Conservation (phyloP, 2,797 vertebrate species). For the Pseudomugil gertrudae region DNA sequence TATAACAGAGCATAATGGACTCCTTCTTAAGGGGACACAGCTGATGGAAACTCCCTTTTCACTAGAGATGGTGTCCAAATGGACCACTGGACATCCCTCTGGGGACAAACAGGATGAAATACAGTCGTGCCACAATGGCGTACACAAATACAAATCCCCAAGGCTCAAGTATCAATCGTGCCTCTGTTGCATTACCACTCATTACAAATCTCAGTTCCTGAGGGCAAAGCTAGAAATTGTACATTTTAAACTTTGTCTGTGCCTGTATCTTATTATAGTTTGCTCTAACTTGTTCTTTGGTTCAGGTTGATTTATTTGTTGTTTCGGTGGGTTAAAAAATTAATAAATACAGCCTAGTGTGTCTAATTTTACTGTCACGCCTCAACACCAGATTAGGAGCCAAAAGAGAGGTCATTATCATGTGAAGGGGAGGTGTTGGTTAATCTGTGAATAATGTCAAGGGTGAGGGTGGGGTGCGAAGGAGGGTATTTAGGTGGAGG, state of each 20-base stretch:
- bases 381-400: conserved; percentile 85
- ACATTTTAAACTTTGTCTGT: conserved; percentile 53
- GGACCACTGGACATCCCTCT: conserved; percentile 73
- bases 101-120: conserved; percentile 74
- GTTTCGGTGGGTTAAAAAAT: conserved; percentile 17
- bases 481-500: conserved; percentile 48
- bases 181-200: conserved; percentile 64
- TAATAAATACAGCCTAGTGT: conserved; percentile 51
- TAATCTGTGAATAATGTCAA: conserved; percentile 97
- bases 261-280: conserved; percentile 42
- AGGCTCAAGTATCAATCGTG: conserved; percentile 69
- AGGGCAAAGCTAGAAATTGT: conserved; percentile 61
- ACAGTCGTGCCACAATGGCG: conserved; percentile 73
- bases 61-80: conserved; percentile 61
- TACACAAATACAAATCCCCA: conserved; percentile 73
- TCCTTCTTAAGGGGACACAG: conserved; percentile 48
- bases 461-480: conserved; percentile 61
- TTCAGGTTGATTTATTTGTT: conserved; percentile 47
- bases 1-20: conserved; percentile 25
- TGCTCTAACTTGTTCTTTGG: conserved; percentile 36
- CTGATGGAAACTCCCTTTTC: conserved; percentile 47
- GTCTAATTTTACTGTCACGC: conserved; percentile 82
- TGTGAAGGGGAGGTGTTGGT: conserved; percentile 87
- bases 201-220: conserved; percentile 70
- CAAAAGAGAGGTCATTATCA: conserved; percentile 87